Base-by-base conservation (phyloP, 2,888 invertebrate genomes). In the Xestia sexstrigata region DNA sequence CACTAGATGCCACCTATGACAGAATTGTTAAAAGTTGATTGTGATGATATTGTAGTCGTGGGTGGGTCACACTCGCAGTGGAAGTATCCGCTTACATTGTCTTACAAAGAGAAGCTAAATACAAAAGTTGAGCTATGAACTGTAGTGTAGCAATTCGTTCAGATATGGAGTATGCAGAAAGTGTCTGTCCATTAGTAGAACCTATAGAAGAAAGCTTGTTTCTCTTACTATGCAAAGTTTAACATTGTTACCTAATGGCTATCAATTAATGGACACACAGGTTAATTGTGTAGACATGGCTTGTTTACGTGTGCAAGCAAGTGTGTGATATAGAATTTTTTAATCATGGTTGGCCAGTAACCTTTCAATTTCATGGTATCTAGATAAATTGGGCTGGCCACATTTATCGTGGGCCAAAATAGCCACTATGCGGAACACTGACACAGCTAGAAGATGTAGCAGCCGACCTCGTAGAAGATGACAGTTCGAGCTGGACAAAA, bases 131-230 rank as follows among this genome's bases (percentile, higher is more conserved):
- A 42, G 39, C 35, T 35, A 20, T 9, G 4, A 35, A 5, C 15
- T 49, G 20, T 17, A 30, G 52, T 69, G 52, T 30, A 35, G 6
- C 23, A 52, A 13, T 2, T 20, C 70, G 26, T 58, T 42, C 26
- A 67, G 23, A 11, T 35, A 20, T 35, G 6, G 35, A 17, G 35
- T 47, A 58, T 42, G 69, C 15, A 42, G 65, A 55, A 62, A 45
- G 49, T 85, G 69, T 15, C 23, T 63, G 17, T 70, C 82, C 78
- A 83, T 83, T 85, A 85, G 60, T 72, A 70, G 70, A 66, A 76
- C 71, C 52, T 70, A 68, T 65, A 15, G 20, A 55, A 68, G 23
- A 47, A 47, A 42, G 23, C 42, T 26, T 23, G 55, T 70, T 70
- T 69, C 58, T 58, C 42, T 30, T 45, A 49, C 49, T 67, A 35